A percentile compares a stretch with the other conserved stretches of the same genome.
Evolutionary conservation across 2,888 invertebrate genomes (phyloP).

Genomic region (Pseudococcus jackbeardsleyi): DNA sequence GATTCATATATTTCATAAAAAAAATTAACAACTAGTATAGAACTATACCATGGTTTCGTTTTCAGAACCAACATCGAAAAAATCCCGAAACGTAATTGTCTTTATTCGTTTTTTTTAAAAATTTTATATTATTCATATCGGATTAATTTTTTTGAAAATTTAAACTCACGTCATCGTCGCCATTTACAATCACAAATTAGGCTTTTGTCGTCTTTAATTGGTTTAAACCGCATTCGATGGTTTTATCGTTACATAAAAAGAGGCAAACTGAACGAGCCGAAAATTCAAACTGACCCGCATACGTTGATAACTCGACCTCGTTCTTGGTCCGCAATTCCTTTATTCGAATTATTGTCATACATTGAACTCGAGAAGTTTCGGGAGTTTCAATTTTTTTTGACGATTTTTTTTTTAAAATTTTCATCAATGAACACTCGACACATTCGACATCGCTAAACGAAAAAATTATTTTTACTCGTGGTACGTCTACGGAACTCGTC

Average conservation of each 20-base stretch:
- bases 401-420: too few relatives aligned
- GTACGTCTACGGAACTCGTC: not conserved
- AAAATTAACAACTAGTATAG: not conserved
- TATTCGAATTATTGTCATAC: constrained; percentile 29
- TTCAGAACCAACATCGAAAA: not conserved
- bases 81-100: constrained; percentile 8
- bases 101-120: not conserved
- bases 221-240: not conserved
- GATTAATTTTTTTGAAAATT: not conserved
- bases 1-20: not conserved
- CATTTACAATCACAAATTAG: constrained; percentile 7
- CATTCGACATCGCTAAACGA: not conserved
- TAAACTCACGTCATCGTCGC: not conserved
- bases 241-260: not conserved
- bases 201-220: not conserved
- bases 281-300: not conserved
- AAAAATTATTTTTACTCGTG: not conserved
- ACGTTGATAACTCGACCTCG: not conserved
- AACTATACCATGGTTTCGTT: not conserved
- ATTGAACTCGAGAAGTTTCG: not conserved
- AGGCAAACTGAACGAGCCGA: constrained; percentile 1
- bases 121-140: not conserved
- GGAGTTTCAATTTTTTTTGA: not conserved
- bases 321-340: not conserved
- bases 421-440: constrained; percentile 17